These are phyloP conservation scores for Ceryle rudis DNA, from an alignment of 2,797 vertebrate genomes.

Conservation along the genomic window DNA sequence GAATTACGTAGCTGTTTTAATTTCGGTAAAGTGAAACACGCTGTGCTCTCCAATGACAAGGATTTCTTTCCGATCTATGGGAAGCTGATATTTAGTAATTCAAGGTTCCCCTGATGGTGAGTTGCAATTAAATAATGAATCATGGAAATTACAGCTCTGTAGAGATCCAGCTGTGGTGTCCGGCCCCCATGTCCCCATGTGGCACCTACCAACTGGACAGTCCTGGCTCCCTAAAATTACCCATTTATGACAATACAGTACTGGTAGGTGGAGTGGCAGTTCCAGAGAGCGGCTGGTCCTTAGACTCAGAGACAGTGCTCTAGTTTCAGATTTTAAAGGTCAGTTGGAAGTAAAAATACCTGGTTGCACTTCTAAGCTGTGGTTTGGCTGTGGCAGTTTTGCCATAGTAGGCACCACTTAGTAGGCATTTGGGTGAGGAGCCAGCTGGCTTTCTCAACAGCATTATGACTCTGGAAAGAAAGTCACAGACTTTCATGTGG, in stretches of 20 bases:
- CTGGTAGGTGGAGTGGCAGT: not conserved
- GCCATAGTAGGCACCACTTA: not conserved
- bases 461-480: not conserved
- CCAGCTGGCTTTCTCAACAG: not conserved
- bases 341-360: not conserved
- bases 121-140: not conserved
- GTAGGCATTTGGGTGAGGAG: not conserved
- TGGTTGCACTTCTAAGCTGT: not conserved
- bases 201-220: not conserved
- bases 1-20: not conserved
- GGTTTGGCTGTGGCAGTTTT: not conserved
- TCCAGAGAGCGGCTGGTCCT: not conserved
- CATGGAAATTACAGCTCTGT: not conserved
- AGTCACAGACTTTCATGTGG: not conserved
- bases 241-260: not conserved
- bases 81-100: not conserved
- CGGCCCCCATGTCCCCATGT: accelerated
- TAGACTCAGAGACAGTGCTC: not conserved
- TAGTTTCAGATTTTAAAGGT: not conserved
- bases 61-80: not conserved
- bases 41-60: not conserved
- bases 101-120: not conserved
- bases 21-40: not conserved
- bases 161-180: not conserved
- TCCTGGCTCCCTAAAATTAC: not conserved